Conservation (phyloP, 2,888 invertebrate species). For the Mylabris sibirica region DNA sequence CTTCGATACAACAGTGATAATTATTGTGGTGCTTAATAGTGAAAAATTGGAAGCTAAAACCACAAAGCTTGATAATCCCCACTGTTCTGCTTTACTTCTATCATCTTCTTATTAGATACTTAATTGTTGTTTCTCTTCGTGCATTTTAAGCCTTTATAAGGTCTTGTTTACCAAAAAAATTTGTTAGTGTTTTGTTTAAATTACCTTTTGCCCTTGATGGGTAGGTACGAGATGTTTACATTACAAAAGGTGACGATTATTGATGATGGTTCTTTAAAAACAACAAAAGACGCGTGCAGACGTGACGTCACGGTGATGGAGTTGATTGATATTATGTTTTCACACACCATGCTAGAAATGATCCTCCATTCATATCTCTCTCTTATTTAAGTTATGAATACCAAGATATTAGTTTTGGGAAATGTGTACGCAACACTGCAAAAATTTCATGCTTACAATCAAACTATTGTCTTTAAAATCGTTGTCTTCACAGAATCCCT, state of each 20-base stretch:
- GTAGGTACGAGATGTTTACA: slow-evolving; percentile 26
- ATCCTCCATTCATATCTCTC: slow-evolving; percentile 35
- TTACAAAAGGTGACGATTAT: slow-evolving; percentile 29
- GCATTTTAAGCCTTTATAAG: too few species aligned
- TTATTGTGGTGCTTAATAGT: slow-evolving; percentile 26
- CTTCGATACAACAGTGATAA: slow-evolving; percentile 29
- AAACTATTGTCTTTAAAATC: slow-evolving; percentile 21
- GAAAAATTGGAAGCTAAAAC: slow-evolving; percentile 28
- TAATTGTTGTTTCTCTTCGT: neutral
- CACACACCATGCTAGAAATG: slow-evolving; percentile 18
- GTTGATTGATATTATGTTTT: slow-evolving; percentile 38
- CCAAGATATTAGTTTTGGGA: slow-evolving; percentile 34
- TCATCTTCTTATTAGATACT: neutral
- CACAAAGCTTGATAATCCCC: slow-evolving; percentile 26
- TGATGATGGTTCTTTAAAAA: slow-evolving; percentile 19
- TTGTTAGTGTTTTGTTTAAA: neutral
- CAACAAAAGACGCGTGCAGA: slow-evolving; percentile 28
- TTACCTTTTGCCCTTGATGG: neutral
- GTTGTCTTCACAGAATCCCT: slow-evolving; percentile 24
- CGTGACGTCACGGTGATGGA: slow-evolving; percentile 41
- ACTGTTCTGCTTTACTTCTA: neutral
- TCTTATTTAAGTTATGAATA: slow-evolving; percentile 25
- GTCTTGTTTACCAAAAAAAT: neutral
- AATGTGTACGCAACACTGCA: slow-evolving; percentile 35
- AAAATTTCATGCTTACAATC: slow-evolving; percentile 29